These are phyloP conservation scores for Theristicus caerulescens DNA, from an alignment of 2,113 vertebrate genomes.

Conservation along the genomic window DNA sequence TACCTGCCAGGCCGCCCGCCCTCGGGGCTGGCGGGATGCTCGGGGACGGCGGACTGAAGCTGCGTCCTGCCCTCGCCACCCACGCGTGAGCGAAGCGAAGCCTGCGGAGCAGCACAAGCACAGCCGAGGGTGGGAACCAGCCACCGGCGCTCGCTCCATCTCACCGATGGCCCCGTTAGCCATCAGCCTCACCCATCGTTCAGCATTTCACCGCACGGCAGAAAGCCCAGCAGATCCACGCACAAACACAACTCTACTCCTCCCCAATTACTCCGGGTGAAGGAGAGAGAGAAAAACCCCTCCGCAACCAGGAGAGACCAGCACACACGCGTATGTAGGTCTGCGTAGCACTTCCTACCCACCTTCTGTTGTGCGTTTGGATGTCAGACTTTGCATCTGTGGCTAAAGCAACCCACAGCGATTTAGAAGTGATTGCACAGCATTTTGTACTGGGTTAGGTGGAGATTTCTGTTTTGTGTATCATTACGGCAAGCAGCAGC, in stretches of 20 bases:
- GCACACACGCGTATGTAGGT: neutral
- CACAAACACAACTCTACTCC: rapidly evolving
- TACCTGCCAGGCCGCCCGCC: neutral
- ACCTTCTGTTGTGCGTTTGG: neutral
- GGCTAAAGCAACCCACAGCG: neutral
- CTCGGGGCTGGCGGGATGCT: too few relatives aligned
- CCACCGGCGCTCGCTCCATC: rapidly evolving
- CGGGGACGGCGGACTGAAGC: rapidly evolving
- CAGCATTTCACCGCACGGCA: rapidly evolving
- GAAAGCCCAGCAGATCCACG: neutral
- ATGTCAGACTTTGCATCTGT: neutral
- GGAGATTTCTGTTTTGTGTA: neutral
- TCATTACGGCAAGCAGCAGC: neutral
- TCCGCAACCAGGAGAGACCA: neutral
- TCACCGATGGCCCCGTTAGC: neutral
- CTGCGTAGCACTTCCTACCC: neutral
- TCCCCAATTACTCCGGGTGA: rapidly evolving
- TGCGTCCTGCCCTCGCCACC: neutral
- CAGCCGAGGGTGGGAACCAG: neutral
- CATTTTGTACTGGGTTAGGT: neutral
- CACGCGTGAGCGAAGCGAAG: rapidly evolving
- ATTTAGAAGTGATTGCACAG: neutral
- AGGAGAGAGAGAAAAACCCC: neutral
- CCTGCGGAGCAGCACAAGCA: neutral
- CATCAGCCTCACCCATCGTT: rapidly evolving